These are phyloP conservation scores for Calliphora vomitoria DNA, from an alignment of 2,888 invertebrate genomes.

Conservation along the genomic window DNA sequence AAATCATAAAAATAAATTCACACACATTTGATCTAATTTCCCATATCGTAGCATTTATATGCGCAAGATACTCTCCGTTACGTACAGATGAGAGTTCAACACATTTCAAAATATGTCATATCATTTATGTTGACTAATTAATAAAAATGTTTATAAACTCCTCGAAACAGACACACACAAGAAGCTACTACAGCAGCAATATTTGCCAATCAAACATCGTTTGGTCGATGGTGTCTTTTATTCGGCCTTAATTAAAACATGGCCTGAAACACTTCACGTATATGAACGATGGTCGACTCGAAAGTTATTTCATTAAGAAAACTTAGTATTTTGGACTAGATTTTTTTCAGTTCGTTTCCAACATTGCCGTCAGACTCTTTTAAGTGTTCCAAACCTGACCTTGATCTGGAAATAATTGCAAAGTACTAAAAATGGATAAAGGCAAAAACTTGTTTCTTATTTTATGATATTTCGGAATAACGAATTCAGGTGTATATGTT, in stretches of 20 bases:
- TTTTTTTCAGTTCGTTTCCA: too few species aligned
- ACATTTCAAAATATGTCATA: constrained; percentile 61
- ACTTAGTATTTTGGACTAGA: too few species aligned
- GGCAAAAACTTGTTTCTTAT: too few species aligned
- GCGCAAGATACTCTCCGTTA: background rate
- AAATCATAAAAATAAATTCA: background rate
- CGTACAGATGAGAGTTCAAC: constrained; percentile 23
- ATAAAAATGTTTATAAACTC: constrained; percentile 58
- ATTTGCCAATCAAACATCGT: constrained; percentile 61
- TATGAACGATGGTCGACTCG: background rate
- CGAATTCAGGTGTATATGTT: too few species aligned
- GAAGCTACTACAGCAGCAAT: constrained; percentile 3
- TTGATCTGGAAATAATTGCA: too few species aligned
- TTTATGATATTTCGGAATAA: too few species aligned
- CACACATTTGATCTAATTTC: constrained; percentile 8
- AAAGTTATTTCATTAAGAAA: too few species aligned
- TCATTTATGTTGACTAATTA: constrained; percentile 71
- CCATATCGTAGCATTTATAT: constrained; percentile 17
- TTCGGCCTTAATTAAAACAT: constrained; percentile 36
- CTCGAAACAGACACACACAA: background rate
- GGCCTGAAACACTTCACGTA: background rate
- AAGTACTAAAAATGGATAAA: too few species aligned
- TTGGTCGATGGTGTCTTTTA: constrained; percentile 28
- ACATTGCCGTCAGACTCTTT: too few species aligned
- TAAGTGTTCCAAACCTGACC: too few species aligned